These are phyloP conservation scores for Psittacula derbiana DNA, from an alignment of 2,797 vertebrate genomes.

Conservation along the genomic window DNA sequence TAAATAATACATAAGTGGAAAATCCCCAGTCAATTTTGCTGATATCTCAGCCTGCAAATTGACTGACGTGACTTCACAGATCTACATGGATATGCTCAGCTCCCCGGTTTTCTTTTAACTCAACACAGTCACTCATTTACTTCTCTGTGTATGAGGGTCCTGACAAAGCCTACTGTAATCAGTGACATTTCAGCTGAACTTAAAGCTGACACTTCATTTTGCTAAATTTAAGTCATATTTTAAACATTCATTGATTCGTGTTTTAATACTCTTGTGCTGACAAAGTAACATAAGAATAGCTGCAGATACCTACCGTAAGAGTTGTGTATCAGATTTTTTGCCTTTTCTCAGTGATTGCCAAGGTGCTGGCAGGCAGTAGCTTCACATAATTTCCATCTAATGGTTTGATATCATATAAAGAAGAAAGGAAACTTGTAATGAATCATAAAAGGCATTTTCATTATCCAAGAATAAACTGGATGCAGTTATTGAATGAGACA, in stretches of 20 bases:
- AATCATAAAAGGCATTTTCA: constrained; percentile 55
- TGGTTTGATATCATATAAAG: constrained; percentile 7
- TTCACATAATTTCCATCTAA: constrained; percentile 38
- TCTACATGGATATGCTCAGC: not conserved
- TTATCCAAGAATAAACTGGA: constrained; percentile 50
- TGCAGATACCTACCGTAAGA: not conserved
- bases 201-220: not conserved
- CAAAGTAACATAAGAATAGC: not conserved
- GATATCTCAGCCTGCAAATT: not conserved
- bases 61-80: not conserved
- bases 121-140: not conserved
- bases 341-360: not conserved
- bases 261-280: not conserved
- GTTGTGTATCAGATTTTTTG: not conserved
- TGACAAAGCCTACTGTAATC: not conserved
- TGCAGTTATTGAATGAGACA: constrained; percentile 33
- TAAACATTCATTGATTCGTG: not conserved
- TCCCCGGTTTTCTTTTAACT: not conserved
- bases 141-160: not conserved
- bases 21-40: not conserved
- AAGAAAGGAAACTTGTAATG: constrained; percentile 33
- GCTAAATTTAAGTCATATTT: not conserved
- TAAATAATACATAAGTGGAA: not conserved
- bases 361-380: not conserved
- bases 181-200: not conserved